Conservation (phyloP, 1,140 invertebrate species). For the Drosophila eugracilis region DNA sequence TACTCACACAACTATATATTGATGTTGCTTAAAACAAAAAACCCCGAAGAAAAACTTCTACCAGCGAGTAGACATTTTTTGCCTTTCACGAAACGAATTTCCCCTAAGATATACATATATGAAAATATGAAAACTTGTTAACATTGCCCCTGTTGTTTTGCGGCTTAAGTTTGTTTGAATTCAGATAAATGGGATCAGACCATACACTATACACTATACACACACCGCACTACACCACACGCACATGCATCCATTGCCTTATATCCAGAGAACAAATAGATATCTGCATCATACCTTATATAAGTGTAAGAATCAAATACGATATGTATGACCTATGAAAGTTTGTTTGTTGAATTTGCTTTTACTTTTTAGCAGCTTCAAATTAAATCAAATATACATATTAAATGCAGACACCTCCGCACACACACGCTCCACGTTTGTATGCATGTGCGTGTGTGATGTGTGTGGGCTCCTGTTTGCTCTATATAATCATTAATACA, state of each 20-base stretch:
- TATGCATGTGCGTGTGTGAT: background rate
- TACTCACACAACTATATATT: conserved; percentile 59
- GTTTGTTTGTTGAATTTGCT: conserved; percentile 83
- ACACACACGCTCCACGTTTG: conserved; percentile 8
- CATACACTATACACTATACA: conserved; percentile 4
- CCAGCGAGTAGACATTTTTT: conserved; percentile 40
- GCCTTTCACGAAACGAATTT: conserved; percentile 54
- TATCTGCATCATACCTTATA: conserved; percentile 60
- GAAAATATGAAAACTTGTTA: conserved; percentile 42
- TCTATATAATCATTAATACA: conserved; percentile 75
- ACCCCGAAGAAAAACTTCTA: conserved; percentile 30
- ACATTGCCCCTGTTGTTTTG: conserved; percentile 24
- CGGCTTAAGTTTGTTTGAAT: background rate
- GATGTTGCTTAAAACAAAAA: conserved; percentile 63
- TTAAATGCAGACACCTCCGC: conserved; percentile 31
- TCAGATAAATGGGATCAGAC: conserved; percentile 8
- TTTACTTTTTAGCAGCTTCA: conserved; percentile 79
- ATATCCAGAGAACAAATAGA: conserved; percentile 62
- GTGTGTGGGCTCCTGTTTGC: conserved; percentile 23
- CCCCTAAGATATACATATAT: conserved; percentile 37
- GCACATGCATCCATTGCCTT: conserved; percentile 69
- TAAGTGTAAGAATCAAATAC: conserved; percentile 39
- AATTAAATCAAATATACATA: conserved; percentile 82
- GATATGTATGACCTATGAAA: conserved; percentile 31
- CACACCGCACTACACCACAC: conserved; percentile 9